Evolutionary conservation across 2,113 vertebrate genomes (phyloP).

Genomic region (Acrocephalus arundinaceus): DNA sequence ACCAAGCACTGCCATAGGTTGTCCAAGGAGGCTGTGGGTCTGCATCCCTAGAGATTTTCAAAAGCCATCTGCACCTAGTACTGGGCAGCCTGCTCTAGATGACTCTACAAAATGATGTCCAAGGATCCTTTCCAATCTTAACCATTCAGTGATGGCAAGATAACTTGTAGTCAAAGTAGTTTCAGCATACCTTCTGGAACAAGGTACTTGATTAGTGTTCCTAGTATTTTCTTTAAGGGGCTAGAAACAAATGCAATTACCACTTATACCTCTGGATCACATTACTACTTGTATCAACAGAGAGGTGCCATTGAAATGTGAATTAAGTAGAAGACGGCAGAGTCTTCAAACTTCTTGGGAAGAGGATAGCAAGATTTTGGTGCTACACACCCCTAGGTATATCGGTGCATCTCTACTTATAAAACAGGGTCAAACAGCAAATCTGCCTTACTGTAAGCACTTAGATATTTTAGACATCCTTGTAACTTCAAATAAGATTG

Average conservation of each 20-base stretch:
- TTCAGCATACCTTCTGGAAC: neutral
- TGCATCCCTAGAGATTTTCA: neutral
- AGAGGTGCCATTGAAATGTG: neutral
- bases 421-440: neutral
- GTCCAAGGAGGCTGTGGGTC: neutral
- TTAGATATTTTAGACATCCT: neutral
- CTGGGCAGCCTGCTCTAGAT: neutral
- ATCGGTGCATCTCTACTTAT: neutral
- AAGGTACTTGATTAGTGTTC: rapidly evolving
- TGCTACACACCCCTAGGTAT: rapidly evolving
- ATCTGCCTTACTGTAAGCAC: neutral
- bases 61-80: neutral
- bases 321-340: neutral
- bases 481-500: neutral
- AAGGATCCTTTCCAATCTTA: neutral
- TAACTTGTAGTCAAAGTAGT: neutral
- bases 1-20: neutral
- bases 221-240: neutral
- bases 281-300: neutral
- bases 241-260: neutral
- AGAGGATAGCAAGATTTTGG: rapidly evolving
- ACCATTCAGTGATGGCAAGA: neutral
- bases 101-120: neutral
- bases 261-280: neutral
- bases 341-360: neutral